These are phyloP conservation scores for Hyperoplus immaculatus DNA, from an alignment of 2,797 vertebrate genomes.

Conservation along the genomic window DNA sequence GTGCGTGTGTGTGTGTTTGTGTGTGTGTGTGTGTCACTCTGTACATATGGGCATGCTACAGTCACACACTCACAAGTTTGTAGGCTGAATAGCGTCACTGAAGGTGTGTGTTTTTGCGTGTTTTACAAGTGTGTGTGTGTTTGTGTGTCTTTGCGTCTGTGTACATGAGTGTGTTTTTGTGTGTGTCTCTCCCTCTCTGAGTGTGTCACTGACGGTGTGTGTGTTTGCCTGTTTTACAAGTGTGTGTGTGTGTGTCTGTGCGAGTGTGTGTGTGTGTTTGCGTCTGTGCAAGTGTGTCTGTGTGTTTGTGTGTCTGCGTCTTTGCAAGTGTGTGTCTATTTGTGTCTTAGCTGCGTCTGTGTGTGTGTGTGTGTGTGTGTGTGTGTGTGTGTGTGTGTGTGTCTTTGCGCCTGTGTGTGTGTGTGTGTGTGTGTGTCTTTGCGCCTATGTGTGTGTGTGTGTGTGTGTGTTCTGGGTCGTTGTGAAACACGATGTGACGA, in stretches of 20 bases:
- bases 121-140: neutral
- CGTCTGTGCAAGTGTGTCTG: no score
- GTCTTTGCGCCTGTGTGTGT: no score
- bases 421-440: conserved; percentile 34
- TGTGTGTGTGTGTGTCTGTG: no score
- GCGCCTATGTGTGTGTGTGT: neutral
- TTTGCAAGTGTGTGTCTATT: no score
- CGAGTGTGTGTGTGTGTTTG: no score
- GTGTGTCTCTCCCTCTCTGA: conserved; percentile 2
- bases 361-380: no score
- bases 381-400: conserved; percentile 34
- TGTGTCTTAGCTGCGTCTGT: no score
- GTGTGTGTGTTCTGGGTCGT: conserved; percentile 26
- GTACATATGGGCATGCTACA: conserved; percentile 26
- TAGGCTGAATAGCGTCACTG: conserved; percentile 53
- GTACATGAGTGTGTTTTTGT: neutral
- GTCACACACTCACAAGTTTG: conserved; percentile 65
- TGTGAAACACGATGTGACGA: conserved; percentile 84
- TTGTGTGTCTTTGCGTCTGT: conserved; percentile 19
- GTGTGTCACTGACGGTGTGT: no score
- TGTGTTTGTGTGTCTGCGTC: no score
- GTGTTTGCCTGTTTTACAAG: no score
- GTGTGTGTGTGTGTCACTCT: conserved; percentile 28
- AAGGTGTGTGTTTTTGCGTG: conserved; percentile 36
- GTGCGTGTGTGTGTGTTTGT: neutral